Evolutionary conservation across 2,888 invertebrate genomes (phyloP).

Genomic region (Epinotia brunnichana): DNA sequence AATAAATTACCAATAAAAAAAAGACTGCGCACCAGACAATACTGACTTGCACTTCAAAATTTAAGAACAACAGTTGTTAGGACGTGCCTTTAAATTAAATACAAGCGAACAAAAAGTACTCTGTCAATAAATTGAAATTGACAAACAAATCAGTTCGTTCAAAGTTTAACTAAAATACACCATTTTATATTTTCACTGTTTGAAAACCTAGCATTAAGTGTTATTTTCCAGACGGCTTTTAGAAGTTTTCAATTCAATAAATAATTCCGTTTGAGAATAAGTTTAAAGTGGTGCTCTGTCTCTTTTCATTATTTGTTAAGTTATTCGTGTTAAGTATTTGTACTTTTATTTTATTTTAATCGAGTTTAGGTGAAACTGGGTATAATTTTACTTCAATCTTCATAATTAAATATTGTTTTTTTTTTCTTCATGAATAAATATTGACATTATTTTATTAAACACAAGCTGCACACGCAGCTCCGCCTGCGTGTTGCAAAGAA

Average conservation of each 20-base stretch:
- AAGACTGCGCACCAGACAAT: no score
- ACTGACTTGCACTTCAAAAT: no score
- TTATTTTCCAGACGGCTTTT: slow-evolving; percentile 3
- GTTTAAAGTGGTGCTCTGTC: slow-evolving; percentile 2
- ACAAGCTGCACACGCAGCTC: no score
- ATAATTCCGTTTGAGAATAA: slow-evolving; percentile 13
- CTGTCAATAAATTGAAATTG: background rate
- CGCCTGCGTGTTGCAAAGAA: no score
- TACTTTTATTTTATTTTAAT: background rate
- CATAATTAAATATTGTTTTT: no score
- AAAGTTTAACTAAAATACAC: slow-evolving; percentile 3
- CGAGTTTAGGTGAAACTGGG: background rate
- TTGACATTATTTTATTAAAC: no score
- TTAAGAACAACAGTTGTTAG: no score
- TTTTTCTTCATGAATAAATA: no score
- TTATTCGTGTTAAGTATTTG: background rate
- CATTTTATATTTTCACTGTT: background rate
- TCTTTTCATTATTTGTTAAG: slow-evolving; percentile 1
- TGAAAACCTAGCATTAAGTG: slow-evolving; percentile 3
- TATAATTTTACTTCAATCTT: no score
- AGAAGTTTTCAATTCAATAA: slow-evolving; percentile 22
- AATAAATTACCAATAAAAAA: no score
- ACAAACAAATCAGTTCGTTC: background rate
- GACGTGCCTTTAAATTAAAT: no score
- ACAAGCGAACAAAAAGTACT: background rate